These are phyloP conservation scores for Digitonthophagus gazella DNA, from an alignment of 2,888 invertebrate species.

Conservation along the genomic window DNA sequence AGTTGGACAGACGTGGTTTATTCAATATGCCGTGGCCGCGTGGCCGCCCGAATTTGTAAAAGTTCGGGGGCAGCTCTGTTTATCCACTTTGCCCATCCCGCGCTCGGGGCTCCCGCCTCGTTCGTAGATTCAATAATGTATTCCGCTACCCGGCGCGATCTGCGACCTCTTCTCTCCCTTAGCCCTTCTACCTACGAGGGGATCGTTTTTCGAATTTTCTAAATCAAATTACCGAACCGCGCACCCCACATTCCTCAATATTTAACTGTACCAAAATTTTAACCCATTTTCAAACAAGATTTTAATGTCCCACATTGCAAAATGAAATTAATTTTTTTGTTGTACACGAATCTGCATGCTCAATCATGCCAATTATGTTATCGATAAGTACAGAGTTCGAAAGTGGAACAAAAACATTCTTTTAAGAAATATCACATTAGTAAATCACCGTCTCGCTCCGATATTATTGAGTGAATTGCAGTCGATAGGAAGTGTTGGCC, in stretches of 20 bases:
- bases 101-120: neutral
- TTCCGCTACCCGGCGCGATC: constrained; percentile 26
- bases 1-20: constrained; percentile 40
- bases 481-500: too few species aligned
- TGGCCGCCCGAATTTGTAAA: constrained; percentile 38
- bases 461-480: neutral
- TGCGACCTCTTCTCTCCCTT: constrained; percentile 13
- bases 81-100: constrained; percentile 37
- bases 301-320: neutral
- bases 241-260: constrained; percentile 9
- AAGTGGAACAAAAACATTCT: neutral
- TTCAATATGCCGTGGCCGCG: constrained; percentile 27
- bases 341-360: neutral
- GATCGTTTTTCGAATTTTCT: constrained; percentile 31
- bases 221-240: constrained; percentile 29
- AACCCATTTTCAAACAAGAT: neutral
- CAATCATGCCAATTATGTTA: neutral
- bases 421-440: neutral
- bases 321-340: neutral
- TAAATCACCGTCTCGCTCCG: neutral
- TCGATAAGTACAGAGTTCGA: neutral
- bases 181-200: constrained; percentile 21
- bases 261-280: neutral
- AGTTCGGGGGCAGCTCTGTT: constrained; percentile 40
- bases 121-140: constrained; percentile 32